phyloP scores from a whole-genome alignment of 2,113 vertebrate species.

The Ochotona princeps region DNA sequence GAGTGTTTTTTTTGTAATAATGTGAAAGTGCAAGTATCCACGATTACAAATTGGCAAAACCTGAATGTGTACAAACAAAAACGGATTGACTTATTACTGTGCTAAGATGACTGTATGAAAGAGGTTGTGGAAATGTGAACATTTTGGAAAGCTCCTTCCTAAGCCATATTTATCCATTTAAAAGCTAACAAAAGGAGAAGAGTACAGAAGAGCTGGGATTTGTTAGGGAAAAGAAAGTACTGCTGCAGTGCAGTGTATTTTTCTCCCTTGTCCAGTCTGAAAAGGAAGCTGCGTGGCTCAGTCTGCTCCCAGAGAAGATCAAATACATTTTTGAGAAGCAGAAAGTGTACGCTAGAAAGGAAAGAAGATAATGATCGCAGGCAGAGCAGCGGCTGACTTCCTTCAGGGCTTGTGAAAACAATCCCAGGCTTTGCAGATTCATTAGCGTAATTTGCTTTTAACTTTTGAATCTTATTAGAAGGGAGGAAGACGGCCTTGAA shows the following conservation, averaged over 20 bases:
- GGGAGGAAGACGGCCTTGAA: neutral
- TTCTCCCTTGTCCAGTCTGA: neutral
- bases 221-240: neutral
- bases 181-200: neutral
- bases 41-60: neutral
- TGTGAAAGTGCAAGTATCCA: neutral
- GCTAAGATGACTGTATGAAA: neutral
- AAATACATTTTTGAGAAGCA: constrained; percentile 37
- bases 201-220: neutral
- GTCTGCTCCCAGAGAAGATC: constrained; percentile 16
- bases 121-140: neutral
- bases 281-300: neutral
- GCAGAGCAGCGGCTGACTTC: neutral
- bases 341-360: neutral
- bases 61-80: neutral
- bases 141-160: neutral
- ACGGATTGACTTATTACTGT: neutral
- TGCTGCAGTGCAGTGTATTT: accelerated
- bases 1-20: neutral
- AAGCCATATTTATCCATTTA: neutral
- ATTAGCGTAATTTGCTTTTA: neutral
- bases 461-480: neutral
- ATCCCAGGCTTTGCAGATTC: neutral
- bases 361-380: neutral
- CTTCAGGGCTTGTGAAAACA: constrained; percentile 28